phyloP scores from a whole-genome alignment of 1,140 invertebrate species.

The Apis cerana region DNA sequence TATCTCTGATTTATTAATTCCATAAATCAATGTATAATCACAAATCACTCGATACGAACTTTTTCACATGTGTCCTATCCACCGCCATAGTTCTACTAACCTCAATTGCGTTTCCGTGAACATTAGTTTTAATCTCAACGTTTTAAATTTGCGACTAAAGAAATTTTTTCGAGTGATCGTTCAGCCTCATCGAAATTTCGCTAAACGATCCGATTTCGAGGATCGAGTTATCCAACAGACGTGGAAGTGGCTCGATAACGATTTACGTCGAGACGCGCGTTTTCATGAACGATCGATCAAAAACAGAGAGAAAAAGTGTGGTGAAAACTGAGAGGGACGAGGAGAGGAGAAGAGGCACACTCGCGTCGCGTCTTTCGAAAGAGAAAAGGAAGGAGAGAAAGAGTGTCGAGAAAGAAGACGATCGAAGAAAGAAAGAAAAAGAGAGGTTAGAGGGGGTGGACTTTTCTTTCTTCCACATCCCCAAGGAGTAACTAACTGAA shows the following conservation, averaged over 20 bases:
- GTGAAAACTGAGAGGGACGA: not conserved
- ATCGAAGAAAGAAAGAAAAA: not conserved
- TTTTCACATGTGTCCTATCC: not conserved
- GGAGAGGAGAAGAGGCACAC: not conserved
- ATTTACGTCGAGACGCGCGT: conserved; percentile 46
- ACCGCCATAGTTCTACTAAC: no score
- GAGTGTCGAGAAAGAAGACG: not conserved
- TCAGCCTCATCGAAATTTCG: conserved; percentile 17
- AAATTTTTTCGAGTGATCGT: conserved; percentile 16
- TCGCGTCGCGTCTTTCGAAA: conserved; percentile 1
- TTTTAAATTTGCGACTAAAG: conserved; percentile 3
- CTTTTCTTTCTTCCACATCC: conserved; percentile 57
- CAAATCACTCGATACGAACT: not conserved
- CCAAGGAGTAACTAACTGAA: conserved; percentile 78
- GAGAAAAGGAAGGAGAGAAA: conserved; percentile 23
- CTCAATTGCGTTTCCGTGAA: not conserved
- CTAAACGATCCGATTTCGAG: conserved; percentile 42
- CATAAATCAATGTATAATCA: no score
- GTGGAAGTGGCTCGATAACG: conserved; percentile 54
- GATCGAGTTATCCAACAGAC: conserved; percentile 29
- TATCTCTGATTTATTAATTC: no score
- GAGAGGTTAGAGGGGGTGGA: conserved; percentile 24
- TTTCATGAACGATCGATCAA: conserved; percentile 55
- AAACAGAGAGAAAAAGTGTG: conserved; percentile 34
- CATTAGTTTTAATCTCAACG: conserved; percentile 39